Evolutionary conservation across 2,113 vertebrate species (phyloP).

Genomic region (Nerophis ophidion): DNA sequence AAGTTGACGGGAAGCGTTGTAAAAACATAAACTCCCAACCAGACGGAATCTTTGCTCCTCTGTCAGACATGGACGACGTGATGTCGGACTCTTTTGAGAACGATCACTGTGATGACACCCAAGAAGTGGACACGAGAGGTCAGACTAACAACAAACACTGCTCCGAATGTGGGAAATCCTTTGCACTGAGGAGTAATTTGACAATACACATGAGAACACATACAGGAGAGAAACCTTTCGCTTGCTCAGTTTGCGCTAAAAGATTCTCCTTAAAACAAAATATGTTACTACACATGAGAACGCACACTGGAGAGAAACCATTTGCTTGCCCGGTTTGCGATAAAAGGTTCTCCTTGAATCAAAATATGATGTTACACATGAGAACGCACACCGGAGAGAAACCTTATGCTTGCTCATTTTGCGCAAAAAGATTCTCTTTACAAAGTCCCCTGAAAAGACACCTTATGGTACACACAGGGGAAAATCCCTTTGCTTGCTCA

Average conservation of each 20-base stretch:
- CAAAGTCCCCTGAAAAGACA: neutral
- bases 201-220: neutral
- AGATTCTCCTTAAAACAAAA: too few species aligned
- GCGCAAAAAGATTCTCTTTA: neutral
- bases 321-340: too few species aligned
- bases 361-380: too few species aligned
- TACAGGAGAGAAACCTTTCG: too few species aligned
- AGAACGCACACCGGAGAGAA: neutral
- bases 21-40: too few species aligned
- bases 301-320: too few species aligned
- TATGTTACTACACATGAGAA: too few species aligned
- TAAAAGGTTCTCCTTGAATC: too few species aligned
- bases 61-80: neutral
- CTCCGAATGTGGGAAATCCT: conserved; percentile 2
- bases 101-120: neutral
- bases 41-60: too few species aligned
- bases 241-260: too few species aligned
- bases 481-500: neutral
- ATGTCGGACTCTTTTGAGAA: neutral
- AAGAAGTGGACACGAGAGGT: neutral
- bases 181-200: neutral
- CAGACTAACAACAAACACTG: neutral
- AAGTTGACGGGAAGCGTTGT: neutral
- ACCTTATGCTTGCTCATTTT: conserved; percentile 1
- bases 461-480: neutral